phyloP scores from a whole-genome alignment of 1,140 invertebrate species.

The Drosophila bifasciata region DNA sequence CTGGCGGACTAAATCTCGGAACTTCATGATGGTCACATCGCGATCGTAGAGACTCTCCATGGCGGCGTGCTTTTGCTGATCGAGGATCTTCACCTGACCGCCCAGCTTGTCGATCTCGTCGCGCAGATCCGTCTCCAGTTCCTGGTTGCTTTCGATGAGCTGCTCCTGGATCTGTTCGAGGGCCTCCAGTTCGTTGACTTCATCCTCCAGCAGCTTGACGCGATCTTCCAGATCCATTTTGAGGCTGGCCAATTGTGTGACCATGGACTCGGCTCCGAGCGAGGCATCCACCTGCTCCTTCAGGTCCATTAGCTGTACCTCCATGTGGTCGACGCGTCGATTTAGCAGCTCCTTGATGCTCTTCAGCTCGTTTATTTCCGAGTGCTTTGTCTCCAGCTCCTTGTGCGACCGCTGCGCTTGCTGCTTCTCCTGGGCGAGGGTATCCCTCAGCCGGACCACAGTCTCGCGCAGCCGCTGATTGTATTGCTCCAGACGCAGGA shows the following conservation, averaged over 20 bases:
- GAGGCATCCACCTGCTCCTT: constrained; percentile 92
- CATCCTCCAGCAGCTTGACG: constrained; percentile 94
- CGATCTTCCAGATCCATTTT: constrained; percentile 97
- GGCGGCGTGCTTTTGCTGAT: constrained; percentile 91
- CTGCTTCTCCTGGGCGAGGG: constrained; percentile 97
- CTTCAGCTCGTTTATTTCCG: constrained; percentile 92
- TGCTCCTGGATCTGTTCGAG: constrained; percentile 92
- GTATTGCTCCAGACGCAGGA: constrained; percentile 97
- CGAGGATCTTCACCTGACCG: constrained; percentile 90
- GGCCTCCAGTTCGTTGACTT: constrained; percentile 92
- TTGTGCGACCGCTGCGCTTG: constrained; percentile 94
- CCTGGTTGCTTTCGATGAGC: constrained; percentile 90
- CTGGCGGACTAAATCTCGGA: constrained; percentile 95
- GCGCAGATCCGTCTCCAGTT: constrained; percentile 95
- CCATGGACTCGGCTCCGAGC: constrained; percentile 98
- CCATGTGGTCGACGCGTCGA: constrained; percentile 89
- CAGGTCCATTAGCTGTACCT: constrained; percentile 93
- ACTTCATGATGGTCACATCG: constrained; percentile 96
- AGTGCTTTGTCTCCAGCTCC: constrained; percentile 94
- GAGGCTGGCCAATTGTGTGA: constrained; percentile 95
- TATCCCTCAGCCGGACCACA: constrained; percentile 94
- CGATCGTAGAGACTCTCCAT: constrained; percentile 97
- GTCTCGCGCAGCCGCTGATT: constrained; percentile 96
- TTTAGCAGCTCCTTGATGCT: constrained; percentile 94
- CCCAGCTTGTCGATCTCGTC: constrained; percentile 96